Conservation (phyloP, 2,888 invertebrate species). For the Drosophila glabriapex region DNA sequence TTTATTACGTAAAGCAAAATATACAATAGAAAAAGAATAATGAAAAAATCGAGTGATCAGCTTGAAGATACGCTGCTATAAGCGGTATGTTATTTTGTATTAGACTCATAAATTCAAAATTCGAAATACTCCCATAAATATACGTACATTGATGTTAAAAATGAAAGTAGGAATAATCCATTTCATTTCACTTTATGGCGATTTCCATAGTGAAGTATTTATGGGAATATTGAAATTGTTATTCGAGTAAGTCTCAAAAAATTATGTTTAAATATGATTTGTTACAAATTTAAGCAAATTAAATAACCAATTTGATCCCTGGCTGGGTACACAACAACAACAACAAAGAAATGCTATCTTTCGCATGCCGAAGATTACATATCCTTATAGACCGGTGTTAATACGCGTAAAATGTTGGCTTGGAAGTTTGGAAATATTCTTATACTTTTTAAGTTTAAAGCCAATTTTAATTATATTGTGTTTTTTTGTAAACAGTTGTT, state of each 20-base stretch:
- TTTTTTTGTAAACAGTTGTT: neutral
- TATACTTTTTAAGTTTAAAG: neutral
- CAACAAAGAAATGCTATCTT: neutral
- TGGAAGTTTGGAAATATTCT: neutral
- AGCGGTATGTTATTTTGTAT: no score
- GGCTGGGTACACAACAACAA: neutral
- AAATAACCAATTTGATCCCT: neutral
- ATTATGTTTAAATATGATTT: neutral
- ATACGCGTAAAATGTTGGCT: neutral
- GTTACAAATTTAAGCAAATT: neutral
- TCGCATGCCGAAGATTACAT: no score
- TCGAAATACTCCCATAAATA: neutral
- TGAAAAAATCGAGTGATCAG: neutral
- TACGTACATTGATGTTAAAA: neutral
- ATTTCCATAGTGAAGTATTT: neutral
- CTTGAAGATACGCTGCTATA: neutral
- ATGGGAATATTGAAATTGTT: neutral
- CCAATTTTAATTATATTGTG: neutral
- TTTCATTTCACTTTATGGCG: neutral
- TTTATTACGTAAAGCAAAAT: constrained; percentile 40
- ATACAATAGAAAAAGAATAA: neutral
- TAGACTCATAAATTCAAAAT: no score
- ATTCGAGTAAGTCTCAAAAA: neutral
- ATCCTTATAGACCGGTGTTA: neutral
- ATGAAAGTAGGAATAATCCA: neutral